Base-by-base conservation (phyloP, 2,797 vertebrate species). In the Catharus ustulatus region DNA sequence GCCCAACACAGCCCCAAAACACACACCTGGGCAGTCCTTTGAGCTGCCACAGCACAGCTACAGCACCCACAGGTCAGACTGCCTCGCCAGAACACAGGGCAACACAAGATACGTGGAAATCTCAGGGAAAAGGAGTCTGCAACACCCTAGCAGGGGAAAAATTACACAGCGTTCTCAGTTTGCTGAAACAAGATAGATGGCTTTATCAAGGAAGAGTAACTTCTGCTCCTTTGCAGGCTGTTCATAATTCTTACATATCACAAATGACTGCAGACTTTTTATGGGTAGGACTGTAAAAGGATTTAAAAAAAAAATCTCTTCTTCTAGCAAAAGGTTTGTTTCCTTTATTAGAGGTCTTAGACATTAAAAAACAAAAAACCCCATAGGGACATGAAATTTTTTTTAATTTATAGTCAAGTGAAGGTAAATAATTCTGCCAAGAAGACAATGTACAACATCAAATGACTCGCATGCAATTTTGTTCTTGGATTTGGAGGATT, bases 51-150 rank as follows among this genome's bases (percentile, higher is more conserved):
- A 55, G 81, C 57, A 34, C 1, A 2, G 64, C 32, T 7, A 6
- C 26, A 72, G 42, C 46, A 63, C 24, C 62, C 1, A 0, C 20
- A 11, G 59, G 34, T 62, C 67, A 52, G 3, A 0, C 17, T 26
- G 46, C 19, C 36, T 18, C 81, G n/a, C 27, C 40, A 27, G 34
- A 66, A 40, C n/a, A 29, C 0, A 0, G 20, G 15, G 22, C 1
- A 3, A 48, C 0, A 1, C 11, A 59, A 0, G 1, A 55, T 2
- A 16, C 6, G 0, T 0, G 29, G 69, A 61, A 81, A 87, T 13
- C 43, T 7, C 2, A 34, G 38, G 13, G 40, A 30, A 69, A 76
- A 58, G 51, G 40, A 58, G 46, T 23, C 55, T 23, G 30, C 34
- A 32, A 42, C 21, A 30, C 11, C 29, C 21, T 46, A 15, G 13